Evolutionary conservation across 2,797 vertebrate genomes (phyloP).

Genomic region (Tinamus major): DNA sequence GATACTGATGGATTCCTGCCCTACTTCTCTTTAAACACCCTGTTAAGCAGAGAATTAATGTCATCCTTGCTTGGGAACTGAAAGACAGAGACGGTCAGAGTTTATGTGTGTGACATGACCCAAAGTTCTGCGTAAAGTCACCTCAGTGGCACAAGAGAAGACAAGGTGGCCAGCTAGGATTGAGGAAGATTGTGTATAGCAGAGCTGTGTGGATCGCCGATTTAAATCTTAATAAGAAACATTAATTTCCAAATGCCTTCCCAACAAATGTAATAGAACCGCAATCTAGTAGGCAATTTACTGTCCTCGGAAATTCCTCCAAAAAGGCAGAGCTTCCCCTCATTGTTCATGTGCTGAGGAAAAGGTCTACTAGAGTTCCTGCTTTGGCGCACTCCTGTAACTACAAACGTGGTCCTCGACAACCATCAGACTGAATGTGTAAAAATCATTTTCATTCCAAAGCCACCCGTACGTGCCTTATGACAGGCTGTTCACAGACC

Average conservation of each 20-base stretch:
- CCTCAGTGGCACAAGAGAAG: not conserved
- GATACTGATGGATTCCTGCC: not conserved
- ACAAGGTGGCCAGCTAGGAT: not conserved
- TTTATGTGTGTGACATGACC: not conserved
- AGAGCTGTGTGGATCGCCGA: not conserved
- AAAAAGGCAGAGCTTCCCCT: slow-evolving; percentile 72
- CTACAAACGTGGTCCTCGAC: not conserved
- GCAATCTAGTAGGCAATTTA: slow-evolving; percentile 73
- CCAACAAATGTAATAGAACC: slow-evolving; percentile 63
- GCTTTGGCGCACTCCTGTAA: not conserved
- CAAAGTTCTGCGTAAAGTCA: not conserved
- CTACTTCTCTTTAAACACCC: not conserved
- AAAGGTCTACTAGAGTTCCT: slow-evolving; percentile 69
- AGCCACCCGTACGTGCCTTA: slow-evolving; percentile 37
- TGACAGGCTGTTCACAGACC: not conserved
- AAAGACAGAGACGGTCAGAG: fast-evolving
- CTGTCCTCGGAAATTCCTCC: slow-evolving; percentile 79
- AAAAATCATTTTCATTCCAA: slow-evolving; percentile 58
- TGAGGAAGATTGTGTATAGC: not conserved
- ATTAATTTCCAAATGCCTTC: slow-evolving; percentile 75
- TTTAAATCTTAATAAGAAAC: slow-evolving; percentile 8
- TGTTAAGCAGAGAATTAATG: not conserved
- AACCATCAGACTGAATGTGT: not conserved
- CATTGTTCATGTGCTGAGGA: slow-evolving; percentile 79
- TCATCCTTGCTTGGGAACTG: not conserved